Base-by-base conservation (phyloP, 2,113 vertebrate genomes). In the Nothocercus julius region DNA sequence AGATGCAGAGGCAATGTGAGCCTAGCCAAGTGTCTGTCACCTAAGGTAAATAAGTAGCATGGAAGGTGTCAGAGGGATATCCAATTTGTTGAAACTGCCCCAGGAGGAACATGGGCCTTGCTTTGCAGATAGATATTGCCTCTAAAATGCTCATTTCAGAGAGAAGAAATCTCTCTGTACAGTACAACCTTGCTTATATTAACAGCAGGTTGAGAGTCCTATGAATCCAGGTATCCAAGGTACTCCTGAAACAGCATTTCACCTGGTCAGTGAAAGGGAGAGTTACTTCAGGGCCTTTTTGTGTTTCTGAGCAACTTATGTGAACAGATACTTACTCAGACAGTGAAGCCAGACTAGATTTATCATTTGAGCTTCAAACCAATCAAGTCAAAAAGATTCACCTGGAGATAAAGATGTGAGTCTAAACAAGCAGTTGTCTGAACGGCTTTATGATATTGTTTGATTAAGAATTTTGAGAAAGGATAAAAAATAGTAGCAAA, bases 281-380 rank as follows among this genome's bases (percentile, higher is more conserved):
- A 51, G 32, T 27, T 14, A 45, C 14, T 44, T n/a, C 28, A n/a
- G 45, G 38, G 53, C 28, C 12, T 51, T 63, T 64, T 58, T 47
- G 22, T 62, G 45, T 36, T 36, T 8, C 72, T 80, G 30, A 92
- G 54, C 28, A 62, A 87, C 8, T 78, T 28, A 21, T 77, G 28
- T 51, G 36, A 89, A 40, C 12, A 74, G 75, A 62, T 80, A 93
- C 87, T 95, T 91, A 93, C 58, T 84, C 40, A 94, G 76, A 20
- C 94, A 94, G 42, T 28, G 91, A 95, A 91, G 85, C 70, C 91
- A 89, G 89, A 87, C 62, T 87, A 93, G 87, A 83, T 89, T 85
- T 83, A 90, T 54, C 89, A 91, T 85, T 89, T 93, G 78, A 67
- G 82, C 91, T 95, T 95, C 89, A 95, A 95, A 73, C 56, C 78